Percentiles rank a stretch among this genome's conserved stretches.
phyloP scores from a whole-genome alignment of 2,797 vertebrate genomes.

The Lerista edwardsae region DNA sequence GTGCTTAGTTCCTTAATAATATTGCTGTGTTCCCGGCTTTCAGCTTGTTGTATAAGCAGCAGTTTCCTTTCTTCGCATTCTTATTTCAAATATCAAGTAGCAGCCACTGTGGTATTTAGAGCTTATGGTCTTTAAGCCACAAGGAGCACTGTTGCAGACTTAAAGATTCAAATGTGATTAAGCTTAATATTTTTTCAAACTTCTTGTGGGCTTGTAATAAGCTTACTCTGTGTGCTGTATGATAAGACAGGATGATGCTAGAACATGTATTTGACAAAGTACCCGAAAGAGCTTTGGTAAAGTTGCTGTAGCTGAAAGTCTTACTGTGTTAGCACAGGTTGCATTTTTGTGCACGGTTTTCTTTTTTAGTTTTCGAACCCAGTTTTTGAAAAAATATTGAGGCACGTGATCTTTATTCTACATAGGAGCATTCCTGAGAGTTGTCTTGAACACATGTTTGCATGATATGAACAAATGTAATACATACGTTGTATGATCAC shows the following conservation, averaged over 20 bases:
- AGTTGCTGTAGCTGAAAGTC: slow-evolving; percentile 43
- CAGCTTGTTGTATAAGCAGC: slow-evolving; percentile 45
- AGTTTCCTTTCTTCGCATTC: slow-evolving; percentile 44
- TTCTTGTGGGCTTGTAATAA: slow-evolving; percentile 63
- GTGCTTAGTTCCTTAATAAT: slow-evolving; percentile 18
- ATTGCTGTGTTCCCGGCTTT: slow-evolving; percentile 42
- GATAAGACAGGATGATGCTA: slow-evolving; percentile 54
- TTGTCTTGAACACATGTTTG: background rate
- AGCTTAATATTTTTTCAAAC: slow-evolving; percentile 56
- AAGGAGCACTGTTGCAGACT: slow-evolving; percentile 52
- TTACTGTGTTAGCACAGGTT: background rate
- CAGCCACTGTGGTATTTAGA: slow-evolving; percentile 58
- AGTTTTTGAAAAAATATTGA: slow-evolving; percentile 23
- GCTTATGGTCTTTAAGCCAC: slow-evolving; percentile 61
- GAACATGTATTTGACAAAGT: slow-evolving; percentile 52
- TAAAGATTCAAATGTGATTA: slow-evolving; percentile 68
- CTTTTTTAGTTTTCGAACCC: slow-evolving; percentile 30
- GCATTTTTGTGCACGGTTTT: background rate
- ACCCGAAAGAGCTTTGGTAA: slow-evolving; percentile 46
- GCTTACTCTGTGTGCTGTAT: slow-evolving; percentile 53
- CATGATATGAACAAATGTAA: background rate
- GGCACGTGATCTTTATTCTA: background rate
- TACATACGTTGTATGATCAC: background rate
- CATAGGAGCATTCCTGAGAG: background rate
- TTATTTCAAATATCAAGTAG: slow-evolving; percentile 52